These are phyloP conservation scores for Orchesella flavescens DNA, from an alignment of 2,888 invertebrate species.

Conservation along the genomic window DNA sequence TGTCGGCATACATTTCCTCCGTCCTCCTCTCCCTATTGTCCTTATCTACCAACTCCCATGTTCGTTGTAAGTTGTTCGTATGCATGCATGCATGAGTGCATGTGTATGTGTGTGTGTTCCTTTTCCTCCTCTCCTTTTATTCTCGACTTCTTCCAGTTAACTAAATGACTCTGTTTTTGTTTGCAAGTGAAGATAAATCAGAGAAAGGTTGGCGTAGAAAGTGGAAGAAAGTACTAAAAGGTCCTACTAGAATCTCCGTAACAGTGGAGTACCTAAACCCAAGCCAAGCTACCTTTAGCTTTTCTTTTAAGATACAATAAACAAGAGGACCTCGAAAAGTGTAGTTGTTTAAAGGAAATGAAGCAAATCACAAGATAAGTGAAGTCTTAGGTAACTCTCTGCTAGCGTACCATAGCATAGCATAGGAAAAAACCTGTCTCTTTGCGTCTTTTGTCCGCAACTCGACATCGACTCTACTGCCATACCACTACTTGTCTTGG, in stretches of 20 bases:
- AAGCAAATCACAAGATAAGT: constrained; percentile 53
- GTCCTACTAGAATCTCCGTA: background rate
- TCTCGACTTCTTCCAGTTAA: constrained; percentile 21
- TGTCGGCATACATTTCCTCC: constrained; percentile 29
- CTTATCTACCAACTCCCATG: background rate
- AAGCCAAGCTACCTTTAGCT: no score
- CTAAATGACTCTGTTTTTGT: constrained; percentile 38
- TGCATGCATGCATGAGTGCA: constrained; percentile 42
- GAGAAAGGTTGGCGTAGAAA: background rate
- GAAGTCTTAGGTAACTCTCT: constrained; percentile 17
- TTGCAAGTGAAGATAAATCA: constrained; percentile 40
- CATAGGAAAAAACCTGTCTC: background rate
- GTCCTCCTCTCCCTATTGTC: background rate
- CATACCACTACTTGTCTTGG: background rate
- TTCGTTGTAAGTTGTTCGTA: no score
- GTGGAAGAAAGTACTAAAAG: background rate
- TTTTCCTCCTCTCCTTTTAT: background rate
- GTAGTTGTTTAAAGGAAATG: constrained; percentile 58
- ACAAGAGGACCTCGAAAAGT: constrained; percentile 4
- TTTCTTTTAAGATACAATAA: constrained; percentile 21
- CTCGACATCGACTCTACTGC: background rate
- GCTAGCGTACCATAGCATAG: background rate
- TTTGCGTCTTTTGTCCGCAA: no score
- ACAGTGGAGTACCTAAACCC: no score
- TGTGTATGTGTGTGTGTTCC: background rate